Evolutionary conservation across 2,797 vertebrate species (phyloP).

Genomic region (Gorsachius magnificus): DNA sequence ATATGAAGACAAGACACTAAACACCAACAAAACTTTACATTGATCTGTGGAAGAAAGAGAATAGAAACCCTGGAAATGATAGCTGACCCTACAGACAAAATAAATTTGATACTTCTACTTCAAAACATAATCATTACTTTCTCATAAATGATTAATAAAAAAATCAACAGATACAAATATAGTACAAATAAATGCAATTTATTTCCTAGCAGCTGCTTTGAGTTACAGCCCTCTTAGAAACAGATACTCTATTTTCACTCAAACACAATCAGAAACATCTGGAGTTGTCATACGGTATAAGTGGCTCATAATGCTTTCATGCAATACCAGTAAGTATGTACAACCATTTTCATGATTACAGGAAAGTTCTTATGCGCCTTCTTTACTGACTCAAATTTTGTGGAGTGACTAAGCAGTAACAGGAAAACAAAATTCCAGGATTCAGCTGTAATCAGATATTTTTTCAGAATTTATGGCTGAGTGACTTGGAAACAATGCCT

Average conservation of each 20-base stretch:
- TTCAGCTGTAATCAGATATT: not conserved
- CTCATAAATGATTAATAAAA: not conserved
- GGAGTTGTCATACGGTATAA: not conserved
- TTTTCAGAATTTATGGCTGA: not conserved
- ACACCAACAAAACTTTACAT: not conserved
- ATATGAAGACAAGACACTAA: not conserved
- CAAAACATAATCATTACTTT: not conserved
- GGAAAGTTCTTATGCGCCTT: not conserved
- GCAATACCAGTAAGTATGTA: not conserved
- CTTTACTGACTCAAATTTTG: not conserved
- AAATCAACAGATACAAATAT: not conserved
- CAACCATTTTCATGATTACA: not conserved
- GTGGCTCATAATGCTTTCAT: not conserved
- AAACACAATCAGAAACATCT: not conserved
- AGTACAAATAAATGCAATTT: not conserved
- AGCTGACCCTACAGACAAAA: not conserved
- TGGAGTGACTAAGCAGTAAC: not conserved
- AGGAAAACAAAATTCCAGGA: not conserved
- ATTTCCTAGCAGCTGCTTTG: not conserved
- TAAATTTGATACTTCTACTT: not conserved
- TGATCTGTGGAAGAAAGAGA: not conserved
- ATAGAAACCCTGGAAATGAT: not conserved
- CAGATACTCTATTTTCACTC: not conserved
- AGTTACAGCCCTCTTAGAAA: not conserved
- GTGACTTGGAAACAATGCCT: not conserved